These are phyloP conservation scores for Cavia porcellus DNA, from an alignment of 2,113 vertebrate genomes.

Conservation along the genomic window DNA sequence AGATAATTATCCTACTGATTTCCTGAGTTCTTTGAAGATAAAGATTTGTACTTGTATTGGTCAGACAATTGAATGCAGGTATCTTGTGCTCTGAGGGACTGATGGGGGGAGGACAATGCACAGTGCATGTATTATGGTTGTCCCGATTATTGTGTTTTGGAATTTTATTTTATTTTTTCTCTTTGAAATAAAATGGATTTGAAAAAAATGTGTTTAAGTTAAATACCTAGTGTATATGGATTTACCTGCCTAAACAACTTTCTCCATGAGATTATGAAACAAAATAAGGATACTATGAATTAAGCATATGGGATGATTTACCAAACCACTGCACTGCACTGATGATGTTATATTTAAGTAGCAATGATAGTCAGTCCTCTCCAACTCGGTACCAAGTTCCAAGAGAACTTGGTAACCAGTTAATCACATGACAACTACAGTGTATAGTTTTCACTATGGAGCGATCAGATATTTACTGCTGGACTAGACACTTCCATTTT, in stretches of 20 bases:
- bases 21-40: too few relatives aligned
- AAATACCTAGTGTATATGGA: neutral
- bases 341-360: too few relatives aligned
- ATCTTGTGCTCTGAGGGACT: too few relatives aligned
- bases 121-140: too few relatives aligned
- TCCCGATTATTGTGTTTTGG: too few relatives aligned
- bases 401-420: neutral
- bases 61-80: too few relatives aligned
- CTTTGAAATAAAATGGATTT: too few relatives aligned
- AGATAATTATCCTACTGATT: too few relatives aligned
- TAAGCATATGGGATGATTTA: neutral
- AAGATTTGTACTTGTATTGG: too few relatives aligned
- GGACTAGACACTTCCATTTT: neutral
- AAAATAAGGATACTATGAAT: neutral
- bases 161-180: too few relatives aligned
- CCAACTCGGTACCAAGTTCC: neutral
- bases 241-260: neutral
- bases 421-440: neutral
- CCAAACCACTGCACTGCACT: neutral
- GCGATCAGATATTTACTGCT: neutral
- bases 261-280: neutral
- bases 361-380: neutral
- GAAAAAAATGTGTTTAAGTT: too few relatives aligned
- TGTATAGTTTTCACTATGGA: neutral
- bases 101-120: too few relatives aligned